Conservation (phyloP, 1,140 invertebrate species). For the Lysiphlebus fabarum region DNA sequence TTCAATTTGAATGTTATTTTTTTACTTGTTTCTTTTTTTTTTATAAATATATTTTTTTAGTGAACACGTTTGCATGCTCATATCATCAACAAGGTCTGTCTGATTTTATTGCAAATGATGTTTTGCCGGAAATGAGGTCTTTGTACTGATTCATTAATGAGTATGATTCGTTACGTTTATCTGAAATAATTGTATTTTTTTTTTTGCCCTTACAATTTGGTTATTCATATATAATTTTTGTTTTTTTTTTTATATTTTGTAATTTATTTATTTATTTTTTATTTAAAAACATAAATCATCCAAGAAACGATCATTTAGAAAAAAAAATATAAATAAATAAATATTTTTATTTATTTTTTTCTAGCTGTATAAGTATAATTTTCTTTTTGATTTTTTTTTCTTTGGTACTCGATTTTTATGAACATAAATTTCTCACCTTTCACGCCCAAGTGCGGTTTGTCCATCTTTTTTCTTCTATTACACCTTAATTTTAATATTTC, state of each 20-base stretch:
- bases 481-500: slow-evolving; percentile 25
- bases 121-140: background rate
- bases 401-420: slow-evolving; percentile 40
- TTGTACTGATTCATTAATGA: background rate
- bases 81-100: background rate
- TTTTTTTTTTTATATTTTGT: too few species aligned
- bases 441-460: slow-evolving; percentile 24
- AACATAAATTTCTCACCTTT: slow-evolving; percentile 36
- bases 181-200: too few species aligned
- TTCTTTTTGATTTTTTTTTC: background rate
- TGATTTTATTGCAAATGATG: slow-evolving; percentile 1
- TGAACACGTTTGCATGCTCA: background rate
- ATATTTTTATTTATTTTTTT: slow-evolving; percentile 1
- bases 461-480: slow-evolving; percentile 23
- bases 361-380: too few species aligned
- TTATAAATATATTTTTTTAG: background rate
- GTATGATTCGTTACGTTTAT: background rate
- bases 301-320: slow-evolving; percentile 10
- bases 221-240: background rate
- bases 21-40: too few species aligned
- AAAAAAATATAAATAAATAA: slow-evolving; percentile 1
- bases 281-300: slow-evolving; percentile 39
- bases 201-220: background rate
- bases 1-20: background rate
- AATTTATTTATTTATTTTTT: slow-evolving; percentile 21